Evolutionary conservation across 2,797 vertebrate species (phyloP).

Genomic region (Alfaro cultratus): DNA sequence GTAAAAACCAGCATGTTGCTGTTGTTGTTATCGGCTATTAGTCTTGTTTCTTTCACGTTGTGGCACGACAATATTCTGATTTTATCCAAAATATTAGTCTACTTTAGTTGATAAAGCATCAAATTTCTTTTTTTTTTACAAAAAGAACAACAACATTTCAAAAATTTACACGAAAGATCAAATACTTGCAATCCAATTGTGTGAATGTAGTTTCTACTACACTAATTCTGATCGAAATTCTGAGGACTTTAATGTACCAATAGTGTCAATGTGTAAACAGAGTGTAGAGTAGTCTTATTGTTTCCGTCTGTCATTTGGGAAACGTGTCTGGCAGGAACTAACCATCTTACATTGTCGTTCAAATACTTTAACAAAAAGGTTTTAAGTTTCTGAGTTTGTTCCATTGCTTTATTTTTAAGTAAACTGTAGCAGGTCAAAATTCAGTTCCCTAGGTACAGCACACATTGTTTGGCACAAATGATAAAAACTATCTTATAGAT

Average conservation of each 20-base stretch:
- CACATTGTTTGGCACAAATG: neutral
- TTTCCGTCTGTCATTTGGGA: neutral
- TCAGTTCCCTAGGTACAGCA: neutral
- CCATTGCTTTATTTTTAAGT: neutral
- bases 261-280: neutral
- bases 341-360: neutral
- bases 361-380: neutral
- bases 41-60: neutral
- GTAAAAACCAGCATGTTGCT: conserved; percentile 63
- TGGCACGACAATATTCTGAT: neutral
- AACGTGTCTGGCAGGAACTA: neutral
- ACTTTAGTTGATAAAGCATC: neutral
- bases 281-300: neutral
- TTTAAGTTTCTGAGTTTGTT: neutral
- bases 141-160: neutral
- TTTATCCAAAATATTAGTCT: neutral
- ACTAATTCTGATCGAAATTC: neutral
- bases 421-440: neutral
- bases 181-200: neutral
- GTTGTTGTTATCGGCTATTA: neutral
- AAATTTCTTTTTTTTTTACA: neutral
- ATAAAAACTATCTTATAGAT: neutral
- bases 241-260: neutral
- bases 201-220: neutral
- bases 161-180: neutral